Base-by-base conservation (phyloP, 92 coral and sea anemone genomes). In the Palythoa grandiflora region DNA sequence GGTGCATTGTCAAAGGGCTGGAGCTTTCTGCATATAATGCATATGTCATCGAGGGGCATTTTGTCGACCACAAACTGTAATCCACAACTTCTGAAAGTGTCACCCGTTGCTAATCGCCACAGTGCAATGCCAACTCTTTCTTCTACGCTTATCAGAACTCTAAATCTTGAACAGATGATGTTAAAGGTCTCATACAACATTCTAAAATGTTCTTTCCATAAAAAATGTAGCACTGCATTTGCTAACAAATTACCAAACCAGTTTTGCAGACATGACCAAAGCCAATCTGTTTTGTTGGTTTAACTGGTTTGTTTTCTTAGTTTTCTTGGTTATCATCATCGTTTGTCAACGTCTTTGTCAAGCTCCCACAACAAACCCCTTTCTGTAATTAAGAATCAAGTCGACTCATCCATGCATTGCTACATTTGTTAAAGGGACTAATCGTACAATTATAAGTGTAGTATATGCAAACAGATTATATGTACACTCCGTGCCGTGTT, bases 61-160 rank as follows among this genome's bases (percentile, higher is more conserved):
- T 84, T 52, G 9, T 60, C n/a, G n/a, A n/a, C n/a, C n/a, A n/a
- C 57, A 52, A 52, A 52, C 57, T 1, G 57, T 7, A 13, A 52
- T 37, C 94, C 28, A 28, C 28, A 91, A 87, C 75, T 84, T 77
- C 77, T 77, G 72, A 47, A 91, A 57, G 89, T 84, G 21, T 84
- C 28, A 28, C 28, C 87, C 70, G 90, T 85, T 66, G 90, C 86
- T 38, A 85, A 61, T 35, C 90, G 57, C 92, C 85, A 89, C 19
- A 89, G 87, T 9, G 79, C 57, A 40, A 87, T 36, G 16, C 60
- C 93, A 19, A 87, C 91, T 39, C 89, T 83, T 84, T 83, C 71
- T 35, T 91, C 89, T 44, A 92, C 92, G 54, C 90, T 85, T n/a
- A 85, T 87, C 36, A 86, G 88, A 21, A 3, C 79, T 60, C 94